These are phyloP conservation scores for Callosobruchus maculatus DNA, from an alignment of 2,888 invertebrate genomes.

Conservation along the genomic window DNA sequence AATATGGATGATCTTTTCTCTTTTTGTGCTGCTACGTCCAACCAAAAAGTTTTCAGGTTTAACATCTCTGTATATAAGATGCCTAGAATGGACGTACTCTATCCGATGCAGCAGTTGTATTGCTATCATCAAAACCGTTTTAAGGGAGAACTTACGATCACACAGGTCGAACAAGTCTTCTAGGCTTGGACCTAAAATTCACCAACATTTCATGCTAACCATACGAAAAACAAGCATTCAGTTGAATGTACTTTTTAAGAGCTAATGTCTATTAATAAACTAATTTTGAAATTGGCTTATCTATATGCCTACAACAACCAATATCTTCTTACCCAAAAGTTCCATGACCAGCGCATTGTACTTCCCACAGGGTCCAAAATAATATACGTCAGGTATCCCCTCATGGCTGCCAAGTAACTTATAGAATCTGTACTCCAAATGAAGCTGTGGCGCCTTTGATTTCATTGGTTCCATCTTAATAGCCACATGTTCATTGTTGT, in stretches of 20 bases:
- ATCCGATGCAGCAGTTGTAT: conserved; percentile 86
- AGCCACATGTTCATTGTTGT: conserved; percentile 99
- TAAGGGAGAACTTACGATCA: conserved; percentile 87
- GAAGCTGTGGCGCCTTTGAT: conserved; percentile 99
- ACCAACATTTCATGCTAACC: neutral
- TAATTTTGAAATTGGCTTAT: no score
- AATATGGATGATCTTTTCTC: conserved; percentile 99
- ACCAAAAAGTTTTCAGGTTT: conserved; percentile 99
- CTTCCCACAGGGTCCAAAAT: conserved; percentile 99
- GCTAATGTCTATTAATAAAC: no score
- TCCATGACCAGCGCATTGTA: conserved; percentile 99
- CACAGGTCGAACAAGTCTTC: conserved; percentile 99
- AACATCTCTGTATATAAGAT: conserved; percentile 98
- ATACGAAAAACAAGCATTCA: neutral
- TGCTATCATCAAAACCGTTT: conserved; percentile 71
- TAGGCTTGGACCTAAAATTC: conserved; percentile 73
- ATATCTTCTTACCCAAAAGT: conserved; percentile 68
- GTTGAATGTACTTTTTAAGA: no score
- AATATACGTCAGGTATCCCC: conserved; percentile 98
- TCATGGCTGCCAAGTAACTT: conserved; percentile 97
- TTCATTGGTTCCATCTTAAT: conserved; percentile 99
- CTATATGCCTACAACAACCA: no score
- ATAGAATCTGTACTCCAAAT: conserved; percentile 99
- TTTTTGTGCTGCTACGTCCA: conserved; percentile 94
- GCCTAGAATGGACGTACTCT: conserved; percentile 99